Evolutionary conservation across 1,140 invertebrate genomes (phyloP).

Genomic region (Lordiphosa stackelbergi): DNA sequence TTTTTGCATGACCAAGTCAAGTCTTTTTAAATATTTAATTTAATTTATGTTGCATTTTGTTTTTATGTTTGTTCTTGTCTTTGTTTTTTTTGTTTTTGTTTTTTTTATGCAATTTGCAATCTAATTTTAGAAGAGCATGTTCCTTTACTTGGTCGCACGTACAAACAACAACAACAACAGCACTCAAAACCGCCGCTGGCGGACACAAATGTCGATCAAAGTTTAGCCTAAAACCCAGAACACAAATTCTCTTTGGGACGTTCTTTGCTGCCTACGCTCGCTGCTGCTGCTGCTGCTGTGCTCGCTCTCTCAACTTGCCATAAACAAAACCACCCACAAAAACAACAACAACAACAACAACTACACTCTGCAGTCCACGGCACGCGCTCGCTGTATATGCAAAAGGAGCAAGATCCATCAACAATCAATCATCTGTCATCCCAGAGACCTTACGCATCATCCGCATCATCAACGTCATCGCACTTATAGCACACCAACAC

Average conservation of each 20-base stretch:
- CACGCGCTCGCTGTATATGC: too few relatives aligned
- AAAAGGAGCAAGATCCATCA: conserved; percentile 10
- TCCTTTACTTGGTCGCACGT: conserved; percentile 79
- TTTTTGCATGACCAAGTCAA: conserved; percentile 42
- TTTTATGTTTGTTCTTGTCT: conserved; percentile 35
- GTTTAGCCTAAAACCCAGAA: conserved; percentile 23
- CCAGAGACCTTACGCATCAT: conserved; percentile 4
- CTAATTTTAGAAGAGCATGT: conserved; percentile 81
- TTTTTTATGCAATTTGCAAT: conserved; percentile 56
- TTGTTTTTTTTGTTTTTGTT: conserved; percentile 22
- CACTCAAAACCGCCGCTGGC: conserved; percentile 25
- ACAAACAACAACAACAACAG: conserved; percentile 72
- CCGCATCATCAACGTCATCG: conserved; percentile 11
- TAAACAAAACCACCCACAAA: conserved; percentile 17
- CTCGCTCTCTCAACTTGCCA: conserved; percentile 17
- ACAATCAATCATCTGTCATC: conserved; percentile 23
- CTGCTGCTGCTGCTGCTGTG: conserved; percentile 16
- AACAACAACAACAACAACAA: conserved; percentile 9
- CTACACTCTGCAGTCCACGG: conserved; percentile 11
- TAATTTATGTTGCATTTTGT: conserved; percentile 8
- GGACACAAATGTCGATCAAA: conserved; percentile 29
- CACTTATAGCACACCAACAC: conserved; percentile 12
- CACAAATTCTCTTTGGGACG: conserved; percentile 8
- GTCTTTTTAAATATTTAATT: conserved; percentile 13
- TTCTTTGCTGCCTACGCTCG: conserved; percentile 5